Conservation (phyloP, 2,113 vertebrate species). For the Pygathrix nemaeus region DNA sequence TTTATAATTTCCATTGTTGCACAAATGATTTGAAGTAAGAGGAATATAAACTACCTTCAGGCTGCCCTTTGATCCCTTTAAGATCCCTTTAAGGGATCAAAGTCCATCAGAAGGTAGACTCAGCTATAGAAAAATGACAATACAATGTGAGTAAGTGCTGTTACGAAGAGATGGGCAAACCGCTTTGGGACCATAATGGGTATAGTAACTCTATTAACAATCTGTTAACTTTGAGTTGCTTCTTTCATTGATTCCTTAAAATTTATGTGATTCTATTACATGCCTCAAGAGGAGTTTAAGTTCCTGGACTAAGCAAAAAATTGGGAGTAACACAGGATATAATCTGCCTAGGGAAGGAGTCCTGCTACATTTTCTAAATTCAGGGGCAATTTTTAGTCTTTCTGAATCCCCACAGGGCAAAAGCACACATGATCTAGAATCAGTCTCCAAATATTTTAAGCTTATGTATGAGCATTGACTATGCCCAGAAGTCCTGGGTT, state of each 20-base stretch:
- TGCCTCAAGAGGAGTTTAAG: neutral
- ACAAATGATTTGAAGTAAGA: neutral
- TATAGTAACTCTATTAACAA: neutral
- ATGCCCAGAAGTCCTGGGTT: neutral
- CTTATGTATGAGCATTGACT: neutral
- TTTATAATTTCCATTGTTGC: neutral
- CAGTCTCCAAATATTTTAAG: neutral
- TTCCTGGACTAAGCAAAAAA: neutral
- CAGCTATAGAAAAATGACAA: neutral
- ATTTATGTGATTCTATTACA: neutral
- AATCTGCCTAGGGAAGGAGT: neutral
- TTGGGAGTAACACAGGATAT: neutral
- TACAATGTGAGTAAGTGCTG: neutral
- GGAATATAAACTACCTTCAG: neutral
- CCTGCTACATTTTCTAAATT: neutral
- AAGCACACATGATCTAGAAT: constrained; percentile 29
- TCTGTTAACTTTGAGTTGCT: constrained; percentile 38
- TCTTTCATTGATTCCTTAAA: constrained; percentile 39
- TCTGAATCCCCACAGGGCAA: neutral
- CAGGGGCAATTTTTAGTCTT: neutral
- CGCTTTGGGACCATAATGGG: no score
- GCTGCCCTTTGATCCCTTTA: neutral
- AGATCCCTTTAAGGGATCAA: neutral
- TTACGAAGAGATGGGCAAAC: neutral
- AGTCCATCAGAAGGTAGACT: neutral